Evolutionary conservation across 1,140 invertebrate species (phyloP), one percentile per base, ranked within the genome.

Genomic region (Trichoplusia ni): DNA sequence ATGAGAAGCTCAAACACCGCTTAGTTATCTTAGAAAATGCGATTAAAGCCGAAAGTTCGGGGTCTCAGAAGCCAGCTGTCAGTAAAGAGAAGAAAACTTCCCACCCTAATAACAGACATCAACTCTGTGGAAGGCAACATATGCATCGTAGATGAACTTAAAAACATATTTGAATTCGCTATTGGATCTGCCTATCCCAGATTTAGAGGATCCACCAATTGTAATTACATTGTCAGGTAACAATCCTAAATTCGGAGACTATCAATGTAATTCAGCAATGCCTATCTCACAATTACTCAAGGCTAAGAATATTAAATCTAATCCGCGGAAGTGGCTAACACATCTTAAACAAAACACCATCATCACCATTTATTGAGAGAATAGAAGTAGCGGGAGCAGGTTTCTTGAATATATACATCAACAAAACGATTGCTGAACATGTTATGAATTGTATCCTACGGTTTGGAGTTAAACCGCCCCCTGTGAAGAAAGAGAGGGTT

Each of bases 201-300:
- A 95, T 69, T 70, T 97, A 3, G 78, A 91, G 4, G 93, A 96
- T 78, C 90, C 93, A 19, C 93, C 94, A 13, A 86, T 96, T 16
- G 91, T 94, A 29, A 93, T 99, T 53, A 92, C 94, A 14, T 66
- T 93, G 9, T 93, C 93, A 11, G 93, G 93, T 14, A 94, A 93
- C 49, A 93, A 95, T 71, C 90, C 93, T 1, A 97, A 97, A 82
- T 99, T 98, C 92, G 97, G 97, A 2, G 99, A 99, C 91, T 99
- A 99, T 81, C 98, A 99, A 86, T 99, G 97, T 85, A 99, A 99
- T 84, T 97, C 95, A 82, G 97, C 98, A 3, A 95, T 99, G 95
- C 92, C 94, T 25, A 93, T 99, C 53, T 92, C 94, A n/a, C 95
- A 97, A 89, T 88, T 96, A 31, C 86, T 95, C 2, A 95, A 93